These are phyloP conservation scores for Prochilodus magdalenae DNA, from an alignment of 2,113 vertebrate species.

Conservation along the genomic window DNA sequence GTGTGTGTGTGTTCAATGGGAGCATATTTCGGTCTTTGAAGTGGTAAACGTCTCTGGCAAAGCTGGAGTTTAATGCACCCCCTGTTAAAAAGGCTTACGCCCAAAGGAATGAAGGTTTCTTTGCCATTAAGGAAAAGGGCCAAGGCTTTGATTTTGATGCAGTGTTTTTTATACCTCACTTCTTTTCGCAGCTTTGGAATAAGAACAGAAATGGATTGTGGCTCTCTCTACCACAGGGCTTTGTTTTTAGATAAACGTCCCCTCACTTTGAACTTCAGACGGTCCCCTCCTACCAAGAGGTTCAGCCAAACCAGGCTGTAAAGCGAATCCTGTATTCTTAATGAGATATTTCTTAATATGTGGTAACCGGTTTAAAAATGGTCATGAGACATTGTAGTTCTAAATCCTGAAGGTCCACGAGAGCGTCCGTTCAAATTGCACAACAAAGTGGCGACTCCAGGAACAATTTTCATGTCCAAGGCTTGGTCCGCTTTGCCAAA, in stretches of 20 bases:
- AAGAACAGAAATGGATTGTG: slow-evolving; percentile 8
- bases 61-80: slow-evolving; percentile 59
- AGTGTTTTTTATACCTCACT: neutral
- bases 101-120: slow-evolving; percentile 29
- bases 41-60: slow-evolving; percentile 61
- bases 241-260: neutral
- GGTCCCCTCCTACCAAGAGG: neutral
- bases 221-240: slow-evolving; percentile 3
- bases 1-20: slow-evolving; percentile 67
- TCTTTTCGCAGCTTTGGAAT: slow-evolving; percentile 17
- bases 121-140: slow-evolving; percentile 22
- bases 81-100: slow-evolving; percentile 24
- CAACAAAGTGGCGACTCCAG: too few species aligned
- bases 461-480: too few species aligned
- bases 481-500: too few species aligned
- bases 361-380: too few species aligned
- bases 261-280: neutral
- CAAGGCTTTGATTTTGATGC: neutral
- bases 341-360: too few species aligned
- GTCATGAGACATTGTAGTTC: too few species aligned
- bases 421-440: too few species aligned
- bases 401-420: too few species aligned
- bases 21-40: slow-evolving; percentile 62
- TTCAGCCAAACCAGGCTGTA: neutral
- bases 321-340: too few species aligned